Base-by-base conservation (phyloP, 1,140 invertebrate genomes). In the Tetramorium alpestre region DNA sequence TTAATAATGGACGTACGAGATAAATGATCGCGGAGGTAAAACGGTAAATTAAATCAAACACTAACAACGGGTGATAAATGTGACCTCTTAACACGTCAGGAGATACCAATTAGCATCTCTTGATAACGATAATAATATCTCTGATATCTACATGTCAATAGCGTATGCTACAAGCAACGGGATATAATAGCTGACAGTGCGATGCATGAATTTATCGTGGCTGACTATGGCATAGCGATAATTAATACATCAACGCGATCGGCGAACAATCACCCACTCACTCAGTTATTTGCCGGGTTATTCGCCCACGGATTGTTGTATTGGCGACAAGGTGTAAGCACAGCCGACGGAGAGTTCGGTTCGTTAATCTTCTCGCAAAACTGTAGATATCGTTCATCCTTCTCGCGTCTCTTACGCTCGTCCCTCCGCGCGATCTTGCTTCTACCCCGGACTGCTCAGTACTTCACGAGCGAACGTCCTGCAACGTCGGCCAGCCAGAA, bases 301-400 rank as follows among this genome's bases (percentile, higher is more conserved):
- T 22, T 62, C 44, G n/a, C 54, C 38, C 44, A 28, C 25, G 33
- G 51, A 54, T 54, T 60, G 78, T 56, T 70, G 49, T 51, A 2
- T 18, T 18, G 44, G 54, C 72, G 54, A 76, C 67, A 49, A 86
- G 69, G 47, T 58, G 28, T 64, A 67, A 69, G 72, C 22, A 84
- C 58, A 13, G 11, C 73, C 62, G 76, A 54, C 18, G 22, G 22
- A 49, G 33, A 65, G 38, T 69, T 33, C 25, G 73, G 67, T 84
- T 87, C 77, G 88, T 89, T 90, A 89, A 89, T 90, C 82, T 81
- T 56, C n/a, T 22, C 16, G 13, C 56, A 49, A 65, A 84, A 87
- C n/a, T 38, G 25, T 22, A 33, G 60, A 67, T 56, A 60, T 16
- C 49, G 47, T 69, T 47, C 49, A 22, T 87, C 77, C 80, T 28